These are phyloP conservation scores for Carpatolechia fugitivella DNA, from an alignment of 2,888 invertebrate genomes.

Conservation along the genomic window DNA sequence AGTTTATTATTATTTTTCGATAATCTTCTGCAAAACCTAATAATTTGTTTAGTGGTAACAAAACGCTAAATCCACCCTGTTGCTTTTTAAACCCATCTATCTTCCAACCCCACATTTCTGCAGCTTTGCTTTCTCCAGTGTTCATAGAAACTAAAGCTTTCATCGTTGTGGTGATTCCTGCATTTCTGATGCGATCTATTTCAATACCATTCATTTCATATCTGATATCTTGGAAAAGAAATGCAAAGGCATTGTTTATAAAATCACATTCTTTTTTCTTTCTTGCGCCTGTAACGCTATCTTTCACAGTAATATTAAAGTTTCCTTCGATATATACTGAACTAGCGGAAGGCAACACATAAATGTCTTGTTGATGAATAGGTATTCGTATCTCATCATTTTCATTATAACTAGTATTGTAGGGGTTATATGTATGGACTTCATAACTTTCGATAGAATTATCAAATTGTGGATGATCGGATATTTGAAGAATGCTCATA, in stretches of 20 bases:
- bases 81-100: neutral
- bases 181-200: constrained; percentile 21
- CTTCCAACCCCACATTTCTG: neutral
- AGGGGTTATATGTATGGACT: constrained; percentile 11
- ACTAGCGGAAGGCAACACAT: constrained; percentile 25
- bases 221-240: constrained; percentile 13
- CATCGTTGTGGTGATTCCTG: constrained; percentile 22
- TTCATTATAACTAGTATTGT: constrained; percentile 14
- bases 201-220: constrained; percentile 21
- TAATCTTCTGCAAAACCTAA: constrained; percentile 35
- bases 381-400: constrained; percentile 27
- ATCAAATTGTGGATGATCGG: constrained; percentile 14
- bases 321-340: no score
- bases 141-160: constrained; percentile 25
- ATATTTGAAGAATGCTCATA: constrained; percentile 18
- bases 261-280: constrained; percentile 4
- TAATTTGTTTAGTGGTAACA: constrained; percentile 1
- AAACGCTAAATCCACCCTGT: constrained; percentile 21
- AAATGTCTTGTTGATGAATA: constrained; percentile 25
- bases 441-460: constrained; percentile 24
- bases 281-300: neutral
- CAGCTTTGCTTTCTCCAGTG: neutral
- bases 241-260: constrained; percentile 9
- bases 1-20: constrained; percentile 44
- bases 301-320: neutral